Evolutionary conservation across 2,888 invertebrate species (phyloP).

Genomic region (Chaetogeoica ovagalla): DNA sequence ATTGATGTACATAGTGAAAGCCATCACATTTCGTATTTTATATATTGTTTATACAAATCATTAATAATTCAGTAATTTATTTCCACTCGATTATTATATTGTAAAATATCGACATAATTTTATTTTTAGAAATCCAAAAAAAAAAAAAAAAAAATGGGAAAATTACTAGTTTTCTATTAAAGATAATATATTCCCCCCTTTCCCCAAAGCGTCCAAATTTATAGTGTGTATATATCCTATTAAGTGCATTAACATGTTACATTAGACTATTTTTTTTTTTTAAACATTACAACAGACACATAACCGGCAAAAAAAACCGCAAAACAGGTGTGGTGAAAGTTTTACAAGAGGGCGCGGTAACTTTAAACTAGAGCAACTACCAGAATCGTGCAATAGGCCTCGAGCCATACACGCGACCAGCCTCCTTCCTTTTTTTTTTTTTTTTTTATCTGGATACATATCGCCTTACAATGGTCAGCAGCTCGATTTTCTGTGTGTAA

Average conservation of each 20-base stretch:
- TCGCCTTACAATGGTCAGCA: slow-evolving; percentile 51
- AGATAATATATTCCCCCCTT: neutral
- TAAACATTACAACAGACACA: slow-evolving; percentile 48
- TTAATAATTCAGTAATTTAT: neutral
- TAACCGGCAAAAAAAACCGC: slow-evolving; percentile 51
- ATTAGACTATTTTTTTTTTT: slow-evolving; percentile 49
- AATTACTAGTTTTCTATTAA: neutral
- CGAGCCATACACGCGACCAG: slow-evolving; percentile 51
- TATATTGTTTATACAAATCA: neutral
- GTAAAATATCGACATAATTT: neutral
- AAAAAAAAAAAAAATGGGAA: too few relatives aligned
- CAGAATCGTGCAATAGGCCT: slow-evolving; percentile 52
- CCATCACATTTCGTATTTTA: neutral
- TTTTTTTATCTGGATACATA: slow-evolving; percentile 47
- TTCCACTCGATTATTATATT: neutral
- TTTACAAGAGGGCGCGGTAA: slow-evolving; percentile 53
- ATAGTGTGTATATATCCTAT: slow-evolving; percentile 8
- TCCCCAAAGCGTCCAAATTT: neutral
- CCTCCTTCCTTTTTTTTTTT: slow-evolving; percentile 39
- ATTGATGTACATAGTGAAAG: neutral
- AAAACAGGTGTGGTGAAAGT: slow-evolving; percentile 53
- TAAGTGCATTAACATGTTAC: slow-evolving; percentile 41
- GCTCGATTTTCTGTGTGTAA: slow-evolving; percentile 48
- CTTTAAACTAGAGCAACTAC: slow-evolving; percentile 53
- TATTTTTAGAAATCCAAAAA: neutral